Evolutionary conservation across 1,140 invertebrate species (phyloP), one percentile per base, ranked within the genome.

Genomic region (Philaenus spumarius): DNA sequence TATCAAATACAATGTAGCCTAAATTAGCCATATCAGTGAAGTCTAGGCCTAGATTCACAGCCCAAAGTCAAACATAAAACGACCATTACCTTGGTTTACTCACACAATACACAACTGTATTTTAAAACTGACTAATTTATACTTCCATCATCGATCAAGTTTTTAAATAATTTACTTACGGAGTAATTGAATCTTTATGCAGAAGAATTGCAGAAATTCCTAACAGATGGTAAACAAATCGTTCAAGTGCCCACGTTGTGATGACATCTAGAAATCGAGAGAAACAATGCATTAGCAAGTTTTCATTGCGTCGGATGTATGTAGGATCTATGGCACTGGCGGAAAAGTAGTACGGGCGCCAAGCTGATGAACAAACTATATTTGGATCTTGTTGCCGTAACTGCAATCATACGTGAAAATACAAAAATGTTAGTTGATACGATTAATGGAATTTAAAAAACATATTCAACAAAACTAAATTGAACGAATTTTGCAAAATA

Each of bases 101-200:
- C n/a, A n/a, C n/a, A n/a, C n/a, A n/a, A n/a, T n/a, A n/a, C n/a
- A n/a, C n/a, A n/a, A n/a, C n/a, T n/a, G n/a, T n/a, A n/a, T 37
- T 35, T 17, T n/a, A 22, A 22, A 20, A 55, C 26, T 30, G 48
- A 6, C 23, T 55, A 46, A 39, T 20, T 58, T 35, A 20, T 39
- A 11, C 39, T 22, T 15, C 14, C 14, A 59, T 20, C 9, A 2
- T 23, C 2, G 15, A 20, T 54, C 19, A 35, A 15, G 9, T 52
- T 52, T 17, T 34, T 34, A 40, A 22, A 40, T 11, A 56, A 22
- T 22, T 58, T 23, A 69, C 80, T 78, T 72, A 86, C 84, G 72
- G 74, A 68, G 78, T 82, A 20, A 86, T 70, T 11, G 75, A 74
- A 65, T 87, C 85, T 71, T 87, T 87, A 68, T 87, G 82, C 23